These are phyloP conservation scores for Ctenoplectra terminalis DNA, from an alignment of 1,140 invertebrate genomes.

Conservation along the genomic window DNA sequence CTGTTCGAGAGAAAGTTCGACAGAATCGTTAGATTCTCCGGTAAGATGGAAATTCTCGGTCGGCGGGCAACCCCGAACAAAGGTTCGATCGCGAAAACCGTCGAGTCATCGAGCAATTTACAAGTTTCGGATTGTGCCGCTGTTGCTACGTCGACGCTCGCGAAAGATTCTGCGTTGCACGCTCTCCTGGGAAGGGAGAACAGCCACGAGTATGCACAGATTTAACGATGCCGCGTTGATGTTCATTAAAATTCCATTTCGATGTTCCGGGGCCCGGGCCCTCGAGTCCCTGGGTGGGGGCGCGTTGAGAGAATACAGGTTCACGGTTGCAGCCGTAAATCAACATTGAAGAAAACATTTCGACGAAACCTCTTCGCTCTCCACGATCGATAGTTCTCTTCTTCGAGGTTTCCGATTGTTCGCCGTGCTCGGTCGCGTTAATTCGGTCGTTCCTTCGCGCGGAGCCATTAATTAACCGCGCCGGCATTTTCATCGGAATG, in stretches of 20 bases:
- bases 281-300: too few relatives aligned
- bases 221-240: conserved; percentile 34
- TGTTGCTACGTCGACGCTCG: conserved; percentile 1
- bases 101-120: background rate
- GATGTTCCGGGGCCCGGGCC: background rate
- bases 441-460: background rate
- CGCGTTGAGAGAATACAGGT: background rate
- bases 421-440: background rate
- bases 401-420: background rate
- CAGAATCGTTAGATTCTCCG: too few relatives aligned
- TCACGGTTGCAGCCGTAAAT: background rate
- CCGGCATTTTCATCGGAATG: conserved; percentile 15
- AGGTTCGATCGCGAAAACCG: background rate
- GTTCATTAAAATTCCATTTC: conserved; percentile 48
- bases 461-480: conserved; percentile 8
- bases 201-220: conserved; percentile 14
- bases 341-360: background rate
- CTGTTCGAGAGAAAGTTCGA: too few relatives aligned
- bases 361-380: background rate
- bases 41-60: too few relatives aligned
- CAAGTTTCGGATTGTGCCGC: background rate
- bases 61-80: background rate
- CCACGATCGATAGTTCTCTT: background rate
- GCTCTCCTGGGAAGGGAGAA: background rate
- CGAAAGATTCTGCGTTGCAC: background rate